These are phyloP conservation scores for Parthenolecanium corni DNA, from an alignment of 2,888 invertebrate species.

Conservation along the genomic window DNA sequence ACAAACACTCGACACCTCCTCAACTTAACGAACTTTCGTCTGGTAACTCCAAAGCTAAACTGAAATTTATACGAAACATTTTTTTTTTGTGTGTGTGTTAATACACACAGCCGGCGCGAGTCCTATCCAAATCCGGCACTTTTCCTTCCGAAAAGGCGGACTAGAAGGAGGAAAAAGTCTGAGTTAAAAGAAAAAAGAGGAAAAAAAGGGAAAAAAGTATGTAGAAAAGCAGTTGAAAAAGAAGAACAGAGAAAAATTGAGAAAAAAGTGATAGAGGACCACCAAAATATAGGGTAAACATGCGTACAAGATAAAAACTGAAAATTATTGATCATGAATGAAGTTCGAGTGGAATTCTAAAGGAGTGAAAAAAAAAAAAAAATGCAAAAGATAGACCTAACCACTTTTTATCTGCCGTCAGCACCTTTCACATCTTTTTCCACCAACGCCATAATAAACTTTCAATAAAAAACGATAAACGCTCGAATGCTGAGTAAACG, in stretches of 20 bases:
- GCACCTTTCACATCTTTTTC: not conserved
- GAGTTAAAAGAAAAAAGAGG: not conserved
- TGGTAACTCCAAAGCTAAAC: not conserved
- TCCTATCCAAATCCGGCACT: constrained; percentile 5
- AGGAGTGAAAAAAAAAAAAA: not conserved
- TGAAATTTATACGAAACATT: too few relatives aligned
- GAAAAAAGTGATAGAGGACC: constrained; percentile 9
- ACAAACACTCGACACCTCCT: too few relatives aligned
- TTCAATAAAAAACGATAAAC: constrained; percentile 15
- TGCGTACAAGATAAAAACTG: constrained; percentile 25
- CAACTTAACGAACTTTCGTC: not conserved
- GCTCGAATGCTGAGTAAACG: constrained; percentile 20
- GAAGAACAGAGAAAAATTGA: not conserved
- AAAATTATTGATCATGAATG: constrained; percentile 28
- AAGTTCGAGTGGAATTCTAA: constrained; percentile 22
- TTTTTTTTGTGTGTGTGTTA: not conserved
- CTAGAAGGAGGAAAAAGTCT: too few relatives aligned
- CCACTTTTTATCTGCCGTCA: not conserved
- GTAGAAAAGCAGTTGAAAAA: not conserved
- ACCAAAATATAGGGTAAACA: constrained; percentile 22
- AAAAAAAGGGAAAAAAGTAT: not conserved
- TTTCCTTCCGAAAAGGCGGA: not conserved
- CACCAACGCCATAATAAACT: not conserved
- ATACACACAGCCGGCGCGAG: constrained; percentile 7
- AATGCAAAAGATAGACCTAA: not conserved